These are phyloP conservation scores for Catagonus wagneri DNA, from an alignment of 2,113 vertebrate genomes.

Conservation along the genomic window DNA sequence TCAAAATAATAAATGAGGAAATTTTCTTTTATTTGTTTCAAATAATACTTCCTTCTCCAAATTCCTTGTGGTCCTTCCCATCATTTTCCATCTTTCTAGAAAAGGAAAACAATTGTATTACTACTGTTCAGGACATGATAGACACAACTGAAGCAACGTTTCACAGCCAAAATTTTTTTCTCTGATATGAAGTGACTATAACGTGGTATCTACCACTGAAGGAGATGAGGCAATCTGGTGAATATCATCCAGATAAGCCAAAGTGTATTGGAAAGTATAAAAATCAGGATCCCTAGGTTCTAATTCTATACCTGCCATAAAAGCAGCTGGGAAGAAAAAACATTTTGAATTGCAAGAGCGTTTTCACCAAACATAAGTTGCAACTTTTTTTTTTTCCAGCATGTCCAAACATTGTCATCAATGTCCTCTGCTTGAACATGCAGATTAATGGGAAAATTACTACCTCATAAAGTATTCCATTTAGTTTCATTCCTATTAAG, in stretches of 20 bases:
- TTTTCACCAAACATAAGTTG: background rate
- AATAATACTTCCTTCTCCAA: background rate
- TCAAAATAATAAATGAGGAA: background rate
- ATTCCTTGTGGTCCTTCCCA: background rate
- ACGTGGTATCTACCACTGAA: background rate
- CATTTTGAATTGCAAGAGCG: background rate
- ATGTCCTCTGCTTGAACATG: background rate
- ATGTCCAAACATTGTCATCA: background rate
- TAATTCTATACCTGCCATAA: slow-evolving; percentile 8
- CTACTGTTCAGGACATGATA: background rate
- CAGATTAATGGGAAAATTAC: slow-evolving; percentile 1
- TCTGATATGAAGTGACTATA: background rate
- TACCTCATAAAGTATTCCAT: background rate
- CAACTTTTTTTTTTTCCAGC: background rate
- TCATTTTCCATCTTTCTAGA: background rate
- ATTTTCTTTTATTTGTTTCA: slow-evolving; percentile 24
- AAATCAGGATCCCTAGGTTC: background rate
- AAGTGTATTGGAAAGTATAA: slow-evolving; percentile 43
- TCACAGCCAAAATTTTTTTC: background rate
- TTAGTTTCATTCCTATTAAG: background rate
- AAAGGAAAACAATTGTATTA: background rate
- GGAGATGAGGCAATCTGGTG: background rate
- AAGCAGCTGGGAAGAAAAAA: background rate
- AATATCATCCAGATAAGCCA: slow-evolving; percentile 9
- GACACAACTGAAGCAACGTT: background rate